Evolutionary conservation across 2,113 vertebrate genomes (phyloP).

Genomic region (Crotophaga sulcirostris): DNA sequence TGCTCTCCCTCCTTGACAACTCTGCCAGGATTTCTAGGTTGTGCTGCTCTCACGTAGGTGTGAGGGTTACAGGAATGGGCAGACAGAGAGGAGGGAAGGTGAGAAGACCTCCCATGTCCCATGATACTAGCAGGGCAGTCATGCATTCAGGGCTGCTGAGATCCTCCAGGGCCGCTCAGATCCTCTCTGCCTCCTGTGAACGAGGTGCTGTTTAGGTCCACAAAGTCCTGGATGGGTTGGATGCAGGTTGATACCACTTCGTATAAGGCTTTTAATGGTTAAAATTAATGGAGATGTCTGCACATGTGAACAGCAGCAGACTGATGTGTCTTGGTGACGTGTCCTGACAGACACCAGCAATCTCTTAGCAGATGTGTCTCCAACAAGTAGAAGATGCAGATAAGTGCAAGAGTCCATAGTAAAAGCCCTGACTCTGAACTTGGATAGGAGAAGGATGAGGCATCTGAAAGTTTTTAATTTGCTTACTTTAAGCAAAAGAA

Average conservation of each 20-base stretch:
- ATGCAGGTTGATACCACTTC: not conserved
- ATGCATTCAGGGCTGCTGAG: not conserved
- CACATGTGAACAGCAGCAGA: not conserved
- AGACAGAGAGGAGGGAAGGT: not conserved
- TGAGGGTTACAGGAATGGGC: not conserved
- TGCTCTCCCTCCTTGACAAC: not conserved
- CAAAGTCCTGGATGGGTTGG: not conserved
- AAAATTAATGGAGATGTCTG: not conserved
- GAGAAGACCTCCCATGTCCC: not conserved
- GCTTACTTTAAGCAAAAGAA: not conserved
- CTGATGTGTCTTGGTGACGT: accelerated
- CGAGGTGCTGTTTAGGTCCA: not conserved
- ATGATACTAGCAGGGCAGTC: accelerated
- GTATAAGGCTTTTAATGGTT: not conserved
- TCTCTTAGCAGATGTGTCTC: not conserved
- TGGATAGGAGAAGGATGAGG: not conserved
- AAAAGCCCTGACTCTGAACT: not conserved
- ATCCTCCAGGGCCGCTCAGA: too few species aligned
- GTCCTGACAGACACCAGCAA: not conserved
- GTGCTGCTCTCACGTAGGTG: not conserved
- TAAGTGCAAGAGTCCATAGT: not conserved
- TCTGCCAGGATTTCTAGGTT: not conserved
- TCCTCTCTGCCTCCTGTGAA: not conserved
- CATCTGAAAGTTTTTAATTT: not conserved
- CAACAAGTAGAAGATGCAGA: not conserved